These are phyloP conservation scores for Dryoscopus gambensis DNA, from an alignment of 2,113 vertebrate genomes.

Conservation along the genomic window DNA sequence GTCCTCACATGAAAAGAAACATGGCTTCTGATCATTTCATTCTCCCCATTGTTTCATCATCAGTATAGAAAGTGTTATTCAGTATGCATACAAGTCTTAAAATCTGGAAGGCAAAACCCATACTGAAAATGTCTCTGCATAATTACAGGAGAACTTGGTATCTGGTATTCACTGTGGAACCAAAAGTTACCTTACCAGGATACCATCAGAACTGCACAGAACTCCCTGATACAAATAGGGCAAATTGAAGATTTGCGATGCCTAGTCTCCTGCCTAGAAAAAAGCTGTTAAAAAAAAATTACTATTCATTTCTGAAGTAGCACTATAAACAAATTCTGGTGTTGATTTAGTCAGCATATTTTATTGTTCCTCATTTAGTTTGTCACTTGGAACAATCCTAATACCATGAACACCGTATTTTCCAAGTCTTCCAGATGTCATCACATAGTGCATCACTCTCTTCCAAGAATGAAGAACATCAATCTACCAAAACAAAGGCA, in stretches of 20 bases:
- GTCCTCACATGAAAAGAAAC: background rate
- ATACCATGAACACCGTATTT: background rate
- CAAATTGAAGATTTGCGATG: background rate
- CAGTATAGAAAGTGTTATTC: background rate
- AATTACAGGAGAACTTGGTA: background rate
- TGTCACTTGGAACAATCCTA: slow-evolving; percentile 25
- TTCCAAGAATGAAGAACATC: background rate
- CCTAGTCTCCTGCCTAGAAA: background rate
- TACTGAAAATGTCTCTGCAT: background rate
- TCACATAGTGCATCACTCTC: slow-evolving; percentile 1
- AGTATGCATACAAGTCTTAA: background rate
- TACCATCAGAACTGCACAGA: background rate
- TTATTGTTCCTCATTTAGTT: slow-evolving; percentile 7
- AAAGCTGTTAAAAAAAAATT: background rate
- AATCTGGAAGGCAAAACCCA: background rate
- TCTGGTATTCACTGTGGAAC: background rate
- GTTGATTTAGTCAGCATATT: background rate
- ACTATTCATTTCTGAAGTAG: background rate
- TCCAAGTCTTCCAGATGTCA: slow-evolving; percentile 6
- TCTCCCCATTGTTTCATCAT: background rate
- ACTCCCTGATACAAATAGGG: background rate
- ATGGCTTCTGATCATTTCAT: background rate
- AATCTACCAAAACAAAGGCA: slow-evolving; percentile 21
- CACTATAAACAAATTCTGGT: background rate
- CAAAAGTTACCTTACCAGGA: background rate